Evolutionary conservation across 2,888 invertebrate species (phyloP).

Genomic region (Epirrhoe tristata): DNA sequence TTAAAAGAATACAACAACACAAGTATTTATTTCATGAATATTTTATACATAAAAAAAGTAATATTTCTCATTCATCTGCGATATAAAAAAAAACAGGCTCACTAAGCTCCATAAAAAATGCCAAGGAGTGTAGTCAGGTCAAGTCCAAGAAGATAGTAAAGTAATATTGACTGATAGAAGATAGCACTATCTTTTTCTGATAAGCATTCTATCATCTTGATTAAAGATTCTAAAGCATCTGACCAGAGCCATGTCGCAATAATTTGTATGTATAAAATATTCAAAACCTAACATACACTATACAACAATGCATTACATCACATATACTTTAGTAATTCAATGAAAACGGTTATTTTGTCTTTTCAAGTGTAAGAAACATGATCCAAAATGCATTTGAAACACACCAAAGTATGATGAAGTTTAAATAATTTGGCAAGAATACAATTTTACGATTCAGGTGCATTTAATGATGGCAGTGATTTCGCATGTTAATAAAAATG

Average conservation of each 20-base stretch:
- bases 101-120: neutral
- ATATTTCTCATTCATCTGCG: neutral
- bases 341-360: constrained; percentile 18
- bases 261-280: constrained; percentile 11
- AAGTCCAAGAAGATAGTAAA: neutral
- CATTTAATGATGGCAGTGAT: constrained; percentile 36
- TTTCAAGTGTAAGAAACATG: constrained; percentile 20
- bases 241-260: neutral
- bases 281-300: neutral
- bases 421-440: constrained; percentile 26
- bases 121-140: neutral
- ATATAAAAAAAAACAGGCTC: neutral
- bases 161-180: neutral
- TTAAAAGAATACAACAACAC: constrained; percentile 29
- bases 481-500: constrained; percentile 35
- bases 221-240: neutral
- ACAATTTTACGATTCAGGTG: neutral
- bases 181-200: neutral
- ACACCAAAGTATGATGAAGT: constrained; percentile 3
- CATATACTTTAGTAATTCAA: constrained; percentile 6
- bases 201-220: neutral
- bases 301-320: constrained; percentile 6
- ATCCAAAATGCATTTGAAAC: constrained; percentile 33
- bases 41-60: constrained; percentile 12
- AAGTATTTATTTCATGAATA: constrained; percentile 15